phyloP scores from a whole-genome alignment of 2,113 vertebrate species.

The Cisticola juncidis region DNA sequence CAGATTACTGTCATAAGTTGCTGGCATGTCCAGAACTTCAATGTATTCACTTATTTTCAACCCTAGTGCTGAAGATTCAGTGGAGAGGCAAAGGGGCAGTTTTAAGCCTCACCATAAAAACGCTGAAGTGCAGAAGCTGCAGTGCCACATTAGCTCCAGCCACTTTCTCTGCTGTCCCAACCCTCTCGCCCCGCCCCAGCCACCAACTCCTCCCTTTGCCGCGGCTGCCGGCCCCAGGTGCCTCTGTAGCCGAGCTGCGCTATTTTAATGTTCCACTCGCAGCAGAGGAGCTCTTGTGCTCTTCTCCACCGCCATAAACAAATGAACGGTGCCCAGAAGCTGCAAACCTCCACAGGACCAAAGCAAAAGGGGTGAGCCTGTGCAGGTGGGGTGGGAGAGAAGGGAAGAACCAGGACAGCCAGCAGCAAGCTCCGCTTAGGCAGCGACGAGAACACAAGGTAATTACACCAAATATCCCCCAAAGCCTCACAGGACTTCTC shows the following conservation, averaged over 20 bases:
- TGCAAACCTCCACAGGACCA: not conserved
- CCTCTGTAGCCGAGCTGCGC: not conserved
- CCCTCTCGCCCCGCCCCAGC: rapidly evolving
- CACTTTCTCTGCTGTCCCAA: not conserved
- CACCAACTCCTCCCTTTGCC: not conserved
- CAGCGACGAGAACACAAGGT: not conserved
- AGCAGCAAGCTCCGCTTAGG: not conserved
- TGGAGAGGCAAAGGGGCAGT: not conserved
- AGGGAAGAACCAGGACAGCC: not conserved
- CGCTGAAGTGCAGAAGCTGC: not conserved
- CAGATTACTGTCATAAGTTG: not conserved
- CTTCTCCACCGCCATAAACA: not conserved
- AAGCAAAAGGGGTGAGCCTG: not conserved
- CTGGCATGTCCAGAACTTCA: not conserved
- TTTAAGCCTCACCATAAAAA: not conserved
- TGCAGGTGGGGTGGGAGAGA: not conserved
- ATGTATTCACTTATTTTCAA: not conserved
- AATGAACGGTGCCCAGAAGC: not conserved
- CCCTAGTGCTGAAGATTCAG: not conserved
- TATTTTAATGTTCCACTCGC: not conserved
- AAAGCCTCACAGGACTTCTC: not conserved
- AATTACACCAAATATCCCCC: not conserved
- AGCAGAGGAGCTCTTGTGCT: not conserved
- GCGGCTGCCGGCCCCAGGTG: not conserved
- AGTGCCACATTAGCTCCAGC: not conserved